Evolutionary conservation across 2,797 vertebrate genomes (phyloP).

Genomic region (Enteromius unitaeniatus): DNA sequence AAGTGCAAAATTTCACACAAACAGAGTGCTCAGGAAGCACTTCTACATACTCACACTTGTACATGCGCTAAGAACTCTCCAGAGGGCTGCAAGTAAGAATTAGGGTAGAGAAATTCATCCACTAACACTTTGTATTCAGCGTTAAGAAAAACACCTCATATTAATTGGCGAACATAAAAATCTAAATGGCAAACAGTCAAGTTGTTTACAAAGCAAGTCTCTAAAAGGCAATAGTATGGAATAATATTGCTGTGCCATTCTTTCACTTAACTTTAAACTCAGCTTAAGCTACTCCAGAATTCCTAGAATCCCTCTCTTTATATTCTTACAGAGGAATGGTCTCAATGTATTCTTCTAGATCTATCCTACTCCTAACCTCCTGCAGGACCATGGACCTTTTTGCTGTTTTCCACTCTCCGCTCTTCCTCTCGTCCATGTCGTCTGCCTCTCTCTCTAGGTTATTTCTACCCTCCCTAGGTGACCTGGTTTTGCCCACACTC

Average conservation of each 20-base stretch:
- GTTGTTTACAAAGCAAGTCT: slow-evolving; percentile 41
- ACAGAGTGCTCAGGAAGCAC: slow-evolving; percentile 51
- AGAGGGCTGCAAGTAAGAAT: slow-evolving; percentile 26
- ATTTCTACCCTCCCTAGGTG: slow-evolving; percentile 43
- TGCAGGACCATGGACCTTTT: slow-evolving; percentile 47
- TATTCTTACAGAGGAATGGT: slow-evolving; percentile 64
- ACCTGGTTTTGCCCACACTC: slow-evolving; percentile 42
- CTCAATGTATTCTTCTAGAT: slow-evolving; percentile 68
- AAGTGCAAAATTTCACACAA: slow-evolving; percentile 67
- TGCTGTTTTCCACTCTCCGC: slow-evolving; percentile 49
- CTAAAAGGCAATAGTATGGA: slow-evolving; percentile 55
- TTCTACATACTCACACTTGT: slow-evolving; percentile 42
- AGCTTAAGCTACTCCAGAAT: slow-evolving; percentile 14
- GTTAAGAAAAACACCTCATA: slow-evolving; percentile 24
- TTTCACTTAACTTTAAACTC: slow-evolving; percentile 31
- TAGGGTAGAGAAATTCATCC: slow-evolving; percentile 46
- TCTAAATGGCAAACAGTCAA: slow-evolving; percentile 41
- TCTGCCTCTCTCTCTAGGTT: slow-evolving; percentile 69
- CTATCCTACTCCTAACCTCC: slow-evolving; percentile 49
- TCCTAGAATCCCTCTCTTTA: slow-evolving; percentile 22
- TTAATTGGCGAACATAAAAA: slow-evolving; percentile 24
- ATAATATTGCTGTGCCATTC: slow-evolving; percentile 69
- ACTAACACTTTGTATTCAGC: slow-evolving; percentile 44
- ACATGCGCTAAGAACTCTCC: slow-evolving; percentile 51
- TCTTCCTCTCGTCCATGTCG: slow-evolving; percentile 55